Conservation (phyloP, 2,797 vertebrate genomes). For the Pseudotriccus pelzelni region DNA sequence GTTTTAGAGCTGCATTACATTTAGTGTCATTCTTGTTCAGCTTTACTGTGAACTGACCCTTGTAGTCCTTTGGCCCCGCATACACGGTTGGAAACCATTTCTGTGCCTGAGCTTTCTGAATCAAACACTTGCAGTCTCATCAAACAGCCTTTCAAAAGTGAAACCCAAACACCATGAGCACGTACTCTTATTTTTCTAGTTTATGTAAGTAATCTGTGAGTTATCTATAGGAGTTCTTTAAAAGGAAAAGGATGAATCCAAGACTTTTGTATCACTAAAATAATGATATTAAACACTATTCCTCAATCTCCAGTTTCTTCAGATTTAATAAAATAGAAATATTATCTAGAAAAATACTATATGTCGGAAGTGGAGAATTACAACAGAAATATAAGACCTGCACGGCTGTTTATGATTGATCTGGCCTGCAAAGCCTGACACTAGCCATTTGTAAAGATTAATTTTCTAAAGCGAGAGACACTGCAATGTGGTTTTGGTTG, state of each 20-base stretch:
- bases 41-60: slow-evolving; percentile 65
- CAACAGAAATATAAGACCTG: background rate
- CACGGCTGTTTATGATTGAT: background rate
- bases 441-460: background rate
- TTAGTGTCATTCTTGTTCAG: slow-evolving; percentile 63
- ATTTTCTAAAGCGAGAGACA: background rate
- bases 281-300: background rate
- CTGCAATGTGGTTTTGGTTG: background rate
- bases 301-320: background rate
- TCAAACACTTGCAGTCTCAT: background rate
- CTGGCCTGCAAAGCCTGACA: background rate
- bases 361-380: background rate
- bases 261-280: fast-evolving
- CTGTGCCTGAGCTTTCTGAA: slow-evolving; percentile 10
- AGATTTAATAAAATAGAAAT: background rate
- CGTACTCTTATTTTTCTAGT: background rate
- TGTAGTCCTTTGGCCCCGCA: slow-evolving; percentile 26
- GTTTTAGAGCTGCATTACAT: slow-evolving; percentile 56
- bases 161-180: background rate
- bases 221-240: background rate
- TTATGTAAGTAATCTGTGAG: background rate
- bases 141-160: background rate
- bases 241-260: background rate
- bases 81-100: background rate
- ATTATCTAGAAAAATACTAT: background rate